Conservation (phyloP, 2,797 vertebrate species). For the Propithecus deckenii region DNA sequence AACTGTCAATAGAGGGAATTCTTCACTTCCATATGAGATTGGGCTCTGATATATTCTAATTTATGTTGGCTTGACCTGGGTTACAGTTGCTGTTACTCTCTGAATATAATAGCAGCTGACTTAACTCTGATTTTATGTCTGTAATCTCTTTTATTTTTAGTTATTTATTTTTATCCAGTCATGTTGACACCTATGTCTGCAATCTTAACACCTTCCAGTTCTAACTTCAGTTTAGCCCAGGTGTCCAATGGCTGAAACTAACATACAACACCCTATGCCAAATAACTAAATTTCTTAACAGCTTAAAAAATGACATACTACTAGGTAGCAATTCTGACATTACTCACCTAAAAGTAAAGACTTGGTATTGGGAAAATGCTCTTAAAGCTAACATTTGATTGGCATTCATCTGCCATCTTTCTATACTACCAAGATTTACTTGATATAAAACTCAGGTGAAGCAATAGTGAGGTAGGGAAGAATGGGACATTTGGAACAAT, state of each 20-base stretch:
- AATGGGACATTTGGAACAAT: neutral
- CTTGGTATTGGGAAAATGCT: neutral
- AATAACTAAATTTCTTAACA: conserved; percentile 31
- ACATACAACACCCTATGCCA: neutral
- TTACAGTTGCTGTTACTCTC: conserved; percentile 6
- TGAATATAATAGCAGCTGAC: neutral
- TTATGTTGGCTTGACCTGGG: neutral
- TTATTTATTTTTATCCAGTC: neutral
- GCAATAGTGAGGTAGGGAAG: neutral
- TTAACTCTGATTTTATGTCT: conserved; percentile 35
- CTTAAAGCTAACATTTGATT: neutral
- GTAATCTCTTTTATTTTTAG: neutral
- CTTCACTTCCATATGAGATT: neutral
- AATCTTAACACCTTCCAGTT: neutral
- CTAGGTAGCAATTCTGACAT: neutral
- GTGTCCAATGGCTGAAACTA: conserved; percentile 19
- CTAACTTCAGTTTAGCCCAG: neutral
- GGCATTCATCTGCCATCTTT: too few relatives aligned
- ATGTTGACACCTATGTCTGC: neutral
- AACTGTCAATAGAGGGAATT: neutral
- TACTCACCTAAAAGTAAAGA: conserved; percentile 1
- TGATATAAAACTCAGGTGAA: conserved; percentile 33
- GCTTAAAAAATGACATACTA: neutral
- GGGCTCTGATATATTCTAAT: neutral
- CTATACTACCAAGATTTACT: neutral